phyloP scores from a whole-genome alignment of 92 coral and sea anemone species.

The Diadumene lineata region DNA sequence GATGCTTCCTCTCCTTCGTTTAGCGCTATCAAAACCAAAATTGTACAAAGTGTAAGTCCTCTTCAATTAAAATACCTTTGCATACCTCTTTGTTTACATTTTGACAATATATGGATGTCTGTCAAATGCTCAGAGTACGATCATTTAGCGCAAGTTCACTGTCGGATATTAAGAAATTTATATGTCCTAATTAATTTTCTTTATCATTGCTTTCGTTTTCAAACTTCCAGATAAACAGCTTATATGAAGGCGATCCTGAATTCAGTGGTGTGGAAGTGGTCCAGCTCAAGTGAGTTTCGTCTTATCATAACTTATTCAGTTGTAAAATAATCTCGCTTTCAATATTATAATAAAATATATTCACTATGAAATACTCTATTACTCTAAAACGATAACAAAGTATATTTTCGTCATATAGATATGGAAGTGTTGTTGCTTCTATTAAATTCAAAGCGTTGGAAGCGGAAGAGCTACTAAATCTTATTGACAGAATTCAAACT shows the following conservation, averaged over 20 bases:
- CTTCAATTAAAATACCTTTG: not conserved
- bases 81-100: too few species aligned
- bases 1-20: not conserved
- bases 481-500: constrained; percentile 24
- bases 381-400: too few species aligned
- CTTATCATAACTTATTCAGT: not conserved
- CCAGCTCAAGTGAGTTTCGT: not conserved
- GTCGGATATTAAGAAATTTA: too few species aligned
- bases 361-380: not conserved
- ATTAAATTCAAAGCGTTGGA: constrained; percentile 13
- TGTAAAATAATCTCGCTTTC: not conserved
- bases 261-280: constrained; percentile 4
- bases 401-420: too few species aligned
- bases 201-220: not conserved
- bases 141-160: too few species aligned
- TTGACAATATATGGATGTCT: too few species aligned
- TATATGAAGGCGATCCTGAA: not conserved
- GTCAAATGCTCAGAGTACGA: too few species aligned
- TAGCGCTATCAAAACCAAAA: not conserved
- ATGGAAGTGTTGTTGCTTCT: constrained; percentile 7
- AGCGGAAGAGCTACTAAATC: constrained; percentile 15
- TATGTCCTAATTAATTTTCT: too few species aligned
- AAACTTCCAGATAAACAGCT: constrained; percentile 5
- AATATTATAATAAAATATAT: not conserved
- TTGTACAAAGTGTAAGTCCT: not conserved